phyloP scores from a whole-genome alignment of 2,888 invertebrate genomes.

The Adelognathus sp. region DNA sequence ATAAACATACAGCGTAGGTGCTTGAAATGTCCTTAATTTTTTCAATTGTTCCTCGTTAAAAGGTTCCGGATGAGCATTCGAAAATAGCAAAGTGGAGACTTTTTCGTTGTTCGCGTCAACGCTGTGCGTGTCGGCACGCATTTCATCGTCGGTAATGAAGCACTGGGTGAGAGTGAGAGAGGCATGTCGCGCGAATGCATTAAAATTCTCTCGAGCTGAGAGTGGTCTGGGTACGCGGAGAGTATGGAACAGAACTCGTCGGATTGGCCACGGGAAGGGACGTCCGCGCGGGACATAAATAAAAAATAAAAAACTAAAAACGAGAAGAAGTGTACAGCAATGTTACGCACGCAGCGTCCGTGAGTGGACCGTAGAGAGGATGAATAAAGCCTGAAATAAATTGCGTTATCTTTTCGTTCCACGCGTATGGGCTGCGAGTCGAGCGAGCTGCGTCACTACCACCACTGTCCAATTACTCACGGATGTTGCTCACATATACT shows the following conservation, averaged over 20 bases:
- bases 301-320: constrained; percentile 41
- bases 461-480: constrained; percentile 64
- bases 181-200: constrained; percentile 55
- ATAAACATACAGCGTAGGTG: not conserved
- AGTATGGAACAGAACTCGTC: constrained; percentile 41
- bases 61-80: not conserved
- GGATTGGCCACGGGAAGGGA: constrained; percentile 20
- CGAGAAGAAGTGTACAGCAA: constrained; percentile 54
- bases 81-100: constrained; percentile 30
- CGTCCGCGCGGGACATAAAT: constrained; percentile 47
- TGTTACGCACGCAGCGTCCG: constrained; percentile 53
- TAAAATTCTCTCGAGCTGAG: constrained; percentile 62
- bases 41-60: constrained; percentile 12
- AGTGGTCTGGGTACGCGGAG: constrained; percentile 24
- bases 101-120: constrained; percentile 24
- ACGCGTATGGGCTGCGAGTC: constrained; percentile 75
- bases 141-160: constrained; percentile 64
- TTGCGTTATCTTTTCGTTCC: constrained; percentile 79
- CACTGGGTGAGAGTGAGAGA: constrained; percentile 30
- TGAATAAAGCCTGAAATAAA: constrained; percentile 78
- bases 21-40: constrained; percentile 9
- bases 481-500: constrained; percentile 51
- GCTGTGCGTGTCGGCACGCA: constrained; percentile 44
- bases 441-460: constrained; percentile 65
- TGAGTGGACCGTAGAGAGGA: constrained; percentile 65